Conservation (phyloP, 2,113 vertebrate species). For the Sphaerodactylus townsendi region DNA sequence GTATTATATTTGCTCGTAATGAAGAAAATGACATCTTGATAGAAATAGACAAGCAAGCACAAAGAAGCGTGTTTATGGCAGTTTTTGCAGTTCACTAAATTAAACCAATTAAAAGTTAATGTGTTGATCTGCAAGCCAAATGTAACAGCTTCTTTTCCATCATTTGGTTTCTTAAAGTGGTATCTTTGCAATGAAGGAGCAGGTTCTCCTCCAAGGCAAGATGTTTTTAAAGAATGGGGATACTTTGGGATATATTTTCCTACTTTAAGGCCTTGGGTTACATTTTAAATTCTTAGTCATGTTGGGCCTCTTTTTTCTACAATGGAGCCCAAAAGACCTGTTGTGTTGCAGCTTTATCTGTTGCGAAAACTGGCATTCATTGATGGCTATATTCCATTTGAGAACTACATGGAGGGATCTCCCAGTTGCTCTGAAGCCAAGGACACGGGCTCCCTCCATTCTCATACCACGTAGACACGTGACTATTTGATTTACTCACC, state of each 20-base stretch:
- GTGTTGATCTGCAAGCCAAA: not conserved
- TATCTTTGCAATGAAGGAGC: not conserved
- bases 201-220: not conserved
- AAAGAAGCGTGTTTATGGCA: constrained; percentile 18
- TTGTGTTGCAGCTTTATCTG: not conserved
- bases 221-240: not conserved
- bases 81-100: not conserved
- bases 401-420: too few species aligned
- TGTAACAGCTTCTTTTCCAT: constrained; percentile 18
- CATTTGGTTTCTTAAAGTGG: constrained; percentile 2
- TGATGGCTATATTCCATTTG: too few species aligned
- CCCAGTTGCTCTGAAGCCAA: too few species aligned
- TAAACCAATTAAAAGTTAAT: constrained; percentile 5
- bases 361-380: too few species aligned
- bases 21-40: constrained; percentile 24
- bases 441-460: too few species aligned
- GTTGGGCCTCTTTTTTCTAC: too few species aligned
- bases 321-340: not conserved
- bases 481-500: too few species aligned
- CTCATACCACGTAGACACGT: too few species aligned
- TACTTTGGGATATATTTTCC: not conserved
- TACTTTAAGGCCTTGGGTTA: not conserved
- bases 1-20: constrained; percentile 4
- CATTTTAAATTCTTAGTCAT: not conserved
- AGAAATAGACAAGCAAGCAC: constrained; percentile 8